These are phyloP conservation scores for Anguilla japonica DNA, from an alignment of 2,113 vertebrate genomes.

Conservation along the genomic window DNA sequence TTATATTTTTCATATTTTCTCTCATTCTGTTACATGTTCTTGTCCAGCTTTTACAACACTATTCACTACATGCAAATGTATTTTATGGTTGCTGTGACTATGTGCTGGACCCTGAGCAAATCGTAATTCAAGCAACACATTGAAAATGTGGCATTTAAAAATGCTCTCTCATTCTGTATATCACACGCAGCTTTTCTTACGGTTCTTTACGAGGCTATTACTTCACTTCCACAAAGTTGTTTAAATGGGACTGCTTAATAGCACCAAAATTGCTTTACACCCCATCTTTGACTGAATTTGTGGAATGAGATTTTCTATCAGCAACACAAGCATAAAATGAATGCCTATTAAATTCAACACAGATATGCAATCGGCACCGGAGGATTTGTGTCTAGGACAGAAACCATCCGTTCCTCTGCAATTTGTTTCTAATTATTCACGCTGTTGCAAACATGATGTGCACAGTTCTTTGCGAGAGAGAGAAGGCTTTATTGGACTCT, in stretches of 20 bases:
- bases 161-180: background rate
- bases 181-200: background rate
- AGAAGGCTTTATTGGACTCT: background rate
- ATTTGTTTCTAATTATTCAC: background rate
- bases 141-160: slow-evolving; percentile 1
- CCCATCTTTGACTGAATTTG: slow-evolving; percentile 6
- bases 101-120: background rate
- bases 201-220: background rate
- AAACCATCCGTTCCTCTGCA: background rate
- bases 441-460: background rate
- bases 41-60: background rate
- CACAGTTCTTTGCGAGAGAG: background rate
- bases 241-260: background rate
- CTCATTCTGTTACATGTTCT: background rate
- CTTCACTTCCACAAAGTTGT: background rate
- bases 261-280: background rate
- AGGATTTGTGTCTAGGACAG: background rate
- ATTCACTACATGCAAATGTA: background rate
- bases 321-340: slow-evolving; percentile 1
- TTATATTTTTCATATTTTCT: background rate
- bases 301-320: background rate
- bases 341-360: background rate
- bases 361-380: background rate
- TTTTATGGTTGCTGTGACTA: background rate
- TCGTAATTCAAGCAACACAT: background rate